Percentiles rank a stretch among this genome's conserved stretches.
phyloP scores from a whole-genome alignment of 2,797 vertebrate species.

The Orientallactaga sibirica region DNA sequence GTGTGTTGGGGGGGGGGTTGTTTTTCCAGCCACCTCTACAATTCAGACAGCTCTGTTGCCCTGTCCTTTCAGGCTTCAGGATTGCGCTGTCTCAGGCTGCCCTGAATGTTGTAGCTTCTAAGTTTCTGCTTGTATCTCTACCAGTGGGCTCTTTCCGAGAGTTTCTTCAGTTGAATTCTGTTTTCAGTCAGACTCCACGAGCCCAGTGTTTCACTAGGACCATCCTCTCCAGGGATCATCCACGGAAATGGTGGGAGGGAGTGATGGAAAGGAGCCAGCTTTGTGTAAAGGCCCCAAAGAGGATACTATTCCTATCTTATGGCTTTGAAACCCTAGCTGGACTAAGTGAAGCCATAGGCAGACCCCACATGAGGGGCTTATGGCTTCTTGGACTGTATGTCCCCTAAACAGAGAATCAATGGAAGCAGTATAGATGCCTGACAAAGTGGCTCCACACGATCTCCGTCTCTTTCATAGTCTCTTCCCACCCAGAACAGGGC shows the following conservation, averaged over 20 bases:
- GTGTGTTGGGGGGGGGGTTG: rapidly evolving
- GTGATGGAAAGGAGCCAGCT: not conserved
- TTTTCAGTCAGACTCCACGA: not conserved
- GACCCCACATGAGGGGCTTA: too few species aligned
- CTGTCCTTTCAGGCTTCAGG: not conserved
- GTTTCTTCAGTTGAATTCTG: not conserved
- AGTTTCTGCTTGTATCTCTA: not conserved
- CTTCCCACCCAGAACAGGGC: not conserved
- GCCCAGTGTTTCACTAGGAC: not conserved
- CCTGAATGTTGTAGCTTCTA: not conserved
- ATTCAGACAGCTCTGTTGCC: too few species aligned
- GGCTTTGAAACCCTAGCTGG: not conserved
- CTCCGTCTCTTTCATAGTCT: not conserved
- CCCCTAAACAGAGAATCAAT: not conserved
- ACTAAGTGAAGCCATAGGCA: not conserved
- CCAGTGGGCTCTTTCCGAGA: not conserved
- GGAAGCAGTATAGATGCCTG: not conserved
- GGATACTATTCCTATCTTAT: not conserved
- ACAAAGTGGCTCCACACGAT: not conserved
- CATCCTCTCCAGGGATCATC: not conserved
- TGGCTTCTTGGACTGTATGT: too few species aligned
- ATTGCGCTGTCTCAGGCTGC: not conserved
- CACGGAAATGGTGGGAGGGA: too few species aligned
- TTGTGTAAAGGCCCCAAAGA: not conserved
- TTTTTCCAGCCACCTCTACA: not conserved